Evolutionary conservation across 2,797 vertebrate genomes (phyloP).

Genomic region (Morus bassanus): DNA sequence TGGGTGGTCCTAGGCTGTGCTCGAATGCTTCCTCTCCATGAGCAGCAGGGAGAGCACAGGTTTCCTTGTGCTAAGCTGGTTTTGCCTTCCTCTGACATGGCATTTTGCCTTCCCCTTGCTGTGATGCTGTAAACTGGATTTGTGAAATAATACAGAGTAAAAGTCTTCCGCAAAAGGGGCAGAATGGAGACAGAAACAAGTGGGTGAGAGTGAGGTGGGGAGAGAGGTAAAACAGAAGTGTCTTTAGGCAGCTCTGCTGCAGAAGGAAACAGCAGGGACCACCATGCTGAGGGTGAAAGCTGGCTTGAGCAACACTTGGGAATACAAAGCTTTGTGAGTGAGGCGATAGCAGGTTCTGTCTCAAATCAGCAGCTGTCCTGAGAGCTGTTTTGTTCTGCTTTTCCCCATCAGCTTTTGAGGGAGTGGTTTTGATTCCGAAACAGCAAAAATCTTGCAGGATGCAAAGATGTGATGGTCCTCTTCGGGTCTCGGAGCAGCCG

Average conservation of each 20-base stretch:
- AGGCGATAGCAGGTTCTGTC: background rate
- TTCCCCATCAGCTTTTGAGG: background rate
- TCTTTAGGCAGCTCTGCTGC: background rate
- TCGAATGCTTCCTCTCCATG: background rate
- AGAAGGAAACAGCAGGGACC: background rate
- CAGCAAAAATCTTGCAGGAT: background rate
- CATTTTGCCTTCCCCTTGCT: background rate
- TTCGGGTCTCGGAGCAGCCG: rapidly evolving
- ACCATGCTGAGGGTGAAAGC: background rate
- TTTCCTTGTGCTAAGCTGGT: background rate
- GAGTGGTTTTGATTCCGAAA: background rate
- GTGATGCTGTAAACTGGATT: background rate
- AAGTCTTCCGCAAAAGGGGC: background rate
- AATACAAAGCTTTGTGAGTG: background rate
- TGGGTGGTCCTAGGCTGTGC: background rate
- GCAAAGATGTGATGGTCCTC: background rate
- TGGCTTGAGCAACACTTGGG: background rate
- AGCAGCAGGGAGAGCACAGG: background rate
- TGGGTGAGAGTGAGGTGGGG: background rate
- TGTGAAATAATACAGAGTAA: background rate
- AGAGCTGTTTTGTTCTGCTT: background rate
- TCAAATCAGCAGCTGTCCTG: background rate
- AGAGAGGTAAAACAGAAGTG: background rate
- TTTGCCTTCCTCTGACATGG: background rate
- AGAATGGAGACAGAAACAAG: background rate